Evolutionary conservation across 2,113 vertebrate genomes (phyloP), one percentile per base, ranked within the genome.

Genomic region (Gorsachius goisagi): DNA sequence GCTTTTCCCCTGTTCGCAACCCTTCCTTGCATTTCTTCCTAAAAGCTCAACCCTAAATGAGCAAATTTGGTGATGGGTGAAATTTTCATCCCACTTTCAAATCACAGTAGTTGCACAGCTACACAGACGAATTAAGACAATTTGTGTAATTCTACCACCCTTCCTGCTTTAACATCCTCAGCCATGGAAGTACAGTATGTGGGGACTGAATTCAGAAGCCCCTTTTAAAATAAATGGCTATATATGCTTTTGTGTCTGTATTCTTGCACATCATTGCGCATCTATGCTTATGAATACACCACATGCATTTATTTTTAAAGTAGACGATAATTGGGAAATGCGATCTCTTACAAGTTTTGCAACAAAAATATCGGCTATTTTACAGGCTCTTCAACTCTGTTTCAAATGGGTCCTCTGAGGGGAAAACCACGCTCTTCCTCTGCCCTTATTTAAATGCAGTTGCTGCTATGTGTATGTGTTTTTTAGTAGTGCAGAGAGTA

Each of bases 351-450:
- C 0, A 53, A 92, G 62, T 94, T 83, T 85, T 91, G 92, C 89
- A 92, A 96, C 64, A 90, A 68, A 94, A 97, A 72, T 81, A 93
- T 24, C 86, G 77, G 58, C 50, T 91, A 30, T 82, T 97, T 90
- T 87, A 93, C 55, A 59, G 56, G 66, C 83, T 83, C 77, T 73
- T 90, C 82, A 60, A 56, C 47, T 93, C 91, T 49, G 44, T 74
- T 96, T 92, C 76, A 87, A 82, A 95, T 47, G 26, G 73, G 47
- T 82, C 55, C 89, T 96, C 62, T 5, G 49, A 90, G 73, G 41
- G 49, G 69, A 69, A 81, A 94, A 74, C 32, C 21, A 41, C 33
- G 7, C 41, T 52, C 59, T 68, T 33, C 19, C 56, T 67, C 32
- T 81, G 32, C 47, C 4, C 4, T 59, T 75, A 81, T 76, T 86